Percentiles rank a stretch among this genome's conserved stretches.
Evolutionary conservation across 2,113 vertebrate genomes (phyloP).

Genomic region (Scophthalmus maximus): DNA sequence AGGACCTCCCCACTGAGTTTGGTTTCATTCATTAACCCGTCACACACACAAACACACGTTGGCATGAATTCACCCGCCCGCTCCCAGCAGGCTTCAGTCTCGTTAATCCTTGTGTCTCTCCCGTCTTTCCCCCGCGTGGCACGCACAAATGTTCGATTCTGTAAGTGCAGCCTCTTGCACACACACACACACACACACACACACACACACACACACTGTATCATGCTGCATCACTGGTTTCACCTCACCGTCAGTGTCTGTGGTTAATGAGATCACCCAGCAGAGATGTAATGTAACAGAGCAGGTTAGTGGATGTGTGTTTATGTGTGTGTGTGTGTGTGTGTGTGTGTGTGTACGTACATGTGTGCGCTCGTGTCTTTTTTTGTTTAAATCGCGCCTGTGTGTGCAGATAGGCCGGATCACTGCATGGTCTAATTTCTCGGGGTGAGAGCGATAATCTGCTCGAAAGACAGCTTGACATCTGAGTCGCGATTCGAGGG

Average conservation of each 20-base stretch:
- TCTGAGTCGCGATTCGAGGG: slow-evolving; percentile 28
- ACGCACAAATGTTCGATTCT: slow-evolving; percentile 18
- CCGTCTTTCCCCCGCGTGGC: background rate
- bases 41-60: slow-evolving; percentile 5
- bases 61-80: slow-evolving; percentile 5
- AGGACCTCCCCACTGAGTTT: background rate
- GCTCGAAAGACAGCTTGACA: slow-evolving; percentile 42
- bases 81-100: slow-evolving; percentile 42
- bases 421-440: slow-evolving; percentile 56
- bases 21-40: slow-evolving; percentile 4
- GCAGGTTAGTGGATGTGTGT: slow-evolving; percentile 2
- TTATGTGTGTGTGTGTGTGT: slow-evolving; percentile 16
- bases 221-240: background rate
- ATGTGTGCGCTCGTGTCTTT: too few relatives aligned
- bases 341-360: slow-evolving; percentile 5
- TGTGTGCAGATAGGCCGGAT: slow-evolving; percentile 48
- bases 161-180: background rate
- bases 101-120: slow-evolving; percentile 36
- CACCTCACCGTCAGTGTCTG: slow-evolving; percentile 31
- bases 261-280: slow-evolving; percentile 68
- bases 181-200: background rate
- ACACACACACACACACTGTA: background rate
- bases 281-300: slow-evolving; percentile 53
- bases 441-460: slow-evolving; percentile 49
- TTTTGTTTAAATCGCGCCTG: slow-evolving; percentile 15